Evolutionary conservation across 2,888 invertebrate species (phyloP).

Genomic region (Drosophila borealis): DNA sequence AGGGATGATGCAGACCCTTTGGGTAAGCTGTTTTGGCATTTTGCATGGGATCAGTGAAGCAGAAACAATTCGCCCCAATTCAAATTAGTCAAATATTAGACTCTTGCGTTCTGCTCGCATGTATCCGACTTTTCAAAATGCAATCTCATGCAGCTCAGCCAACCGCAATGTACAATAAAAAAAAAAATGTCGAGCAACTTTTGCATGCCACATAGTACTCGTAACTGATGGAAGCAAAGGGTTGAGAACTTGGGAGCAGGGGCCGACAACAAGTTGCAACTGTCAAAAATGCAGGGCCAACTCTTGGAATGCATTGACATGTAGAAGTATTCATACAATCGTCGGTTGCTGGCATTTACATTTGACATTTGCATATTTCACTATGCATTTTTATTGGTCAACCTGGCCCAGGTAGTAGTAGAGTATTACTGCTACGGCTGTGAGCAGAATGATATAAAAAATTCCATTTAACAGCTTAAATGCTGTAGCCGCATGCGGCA

Average conservation of each 20-base stretch:
- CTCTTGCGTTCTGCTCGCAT: slow-evolving; percentile 53
- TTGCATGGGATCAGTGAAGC: slow-evolving; percentile 45
- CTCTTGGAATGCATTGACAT: slow-evolving; percentile 66
- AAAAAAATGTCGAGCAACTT: slow-evolving; percentile 48
- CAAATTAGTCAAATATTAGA: slow-evolving; percentile 69
- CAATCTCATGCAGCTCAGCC: slow-evolving; percentile 61
- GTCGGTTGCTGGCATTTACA: slow-evolving; percentile 64
- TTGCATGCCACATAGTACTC: slow-evolving; percentile 42
- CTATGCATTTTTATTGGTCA: slow-evolving; percentile 70
- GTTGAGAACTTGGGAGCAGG: neutral
- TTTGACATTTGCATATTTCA: slow-evolving; percentile 71
- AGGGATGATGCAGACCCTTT: slow-evolving; percentile 4
- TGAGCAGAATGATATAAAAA: slow-evolving; percentile 41
- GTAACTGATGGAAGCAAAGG: neutral
- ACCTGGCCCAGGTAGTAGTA: slow-evolving; percentile 23
- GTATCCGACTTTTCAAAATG: slow-evolving; percentile 51
- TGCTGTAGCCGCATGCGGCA: slow-evolving; percentile 17
- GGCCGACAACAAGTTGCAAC: slow-evolving; percentile 62
- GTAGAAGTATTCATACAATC: slow-evolving; percentile 62
- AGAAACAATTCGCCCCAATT: slow-evolving; percentile 57
- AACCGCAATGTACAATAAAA: slow-evolving; percentile 50
- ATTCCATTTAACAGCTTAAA: slow-evolving; percentile 68
- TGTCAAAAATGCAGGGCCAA: slow-evolving; percentile 69
- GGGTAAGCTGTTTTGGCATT: slow-evolving; percentile 19
- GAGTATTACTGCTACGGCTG: neutral